Percentiles rank a stretch among this genome's conserved stretches.
These are phyloP conservation scores for Diorhabda sublineata DNA, from an alignment of 1,140 invertebrate genomes.

Conservation along the genomic window DNA sequence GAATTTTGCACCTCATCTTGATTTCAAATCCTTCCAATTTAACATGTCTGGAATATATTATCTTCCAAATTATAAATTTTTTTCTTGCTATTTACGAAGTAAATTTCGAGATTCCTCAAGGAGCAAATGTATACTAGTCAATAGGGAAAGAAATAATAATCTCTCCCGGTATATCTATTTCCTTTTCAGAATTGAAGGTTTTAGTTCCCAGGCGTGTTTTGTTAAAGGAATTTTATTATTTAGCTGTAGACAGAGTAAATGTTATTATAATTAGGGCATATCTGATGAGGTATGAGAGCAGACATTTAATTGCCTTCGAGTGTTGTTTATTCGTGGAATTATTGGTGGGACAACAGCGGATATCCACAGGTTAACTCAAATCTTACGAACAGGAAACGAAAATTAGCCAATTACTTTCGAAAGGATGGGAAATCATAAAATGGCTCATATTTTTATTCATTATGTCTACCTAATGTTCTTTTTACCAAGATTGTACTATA, in stretches of 20 bases:
- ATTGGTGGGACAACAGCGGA: conserved; percentile 16
- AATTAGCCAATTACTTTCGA: conserved; percentile 18
- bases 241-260: conserved; percentile 29
- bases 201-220: conserved; percentile 29
- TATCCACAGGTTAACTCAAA: conserved; percentile 6
- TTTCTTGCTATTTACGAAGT: too few species aligned
- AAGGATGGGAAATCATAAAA: not conserved
- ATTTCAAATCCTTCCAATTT: too few species aligned
- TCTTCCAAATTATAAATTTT: too few species aligned
- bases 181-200: not conserved
- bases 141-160: not conserved
- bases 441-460: too few species aligned
- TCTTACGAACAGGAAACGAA: conserved; percentile 17
- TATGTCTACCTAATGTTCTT: too few species aligned
- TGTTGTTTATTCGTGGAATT: conserved; percentile 7
- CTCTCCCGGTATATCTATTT: not conserved
- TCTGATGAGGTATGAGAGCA: conserved; percentile 39
- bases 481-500: too few species aligned
- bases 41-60: too few species aligned
- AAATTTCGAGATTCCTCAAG: too few species aligned
- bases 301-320: conserved; percentile 32
- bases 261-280: conserved; percentile 37
- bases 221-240: conserved; percentile 32
- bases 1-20: too few species aligned
- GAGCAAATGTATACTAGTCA: too few species aligned